Evolutionary conservation across 2,888 invertebrate genomes (phyloP).

Genomic region (Strigamia transsilvanica): DNA sequence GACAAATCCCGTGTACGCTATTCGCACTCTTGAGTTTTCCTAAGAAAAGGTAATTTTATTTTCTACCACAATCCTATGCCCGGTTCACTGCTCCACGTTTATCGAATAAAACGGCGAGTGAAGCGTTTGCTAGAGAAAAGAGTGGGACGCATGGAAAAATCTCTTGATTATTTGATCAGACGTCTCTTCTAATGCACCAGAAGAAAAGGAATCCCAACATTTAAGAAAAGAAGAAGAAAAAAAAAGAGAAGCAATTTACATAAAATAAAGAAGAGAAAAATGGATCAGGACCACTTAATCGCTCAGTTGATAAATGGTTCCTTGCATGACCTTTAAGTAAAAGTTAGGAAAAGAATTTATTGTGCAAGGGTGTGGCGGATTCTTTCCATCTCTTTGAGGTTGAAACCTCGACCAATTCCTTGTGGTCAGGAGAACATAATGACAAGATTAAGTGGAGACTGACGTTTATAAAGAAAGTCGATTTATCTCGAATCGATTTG

Average conservation of each 20-base stretch:
- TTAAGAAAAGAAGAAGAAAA: neutral
- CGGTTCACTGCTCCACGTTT: conserved; percentile 34
- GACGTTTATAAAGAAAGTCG: conserved; percentile 36
- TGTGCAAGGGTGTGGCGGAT: conserved; percentile 21
- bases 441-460: conserved; percentile 43
- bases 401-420: conserved; percentile 28
- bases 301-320: conserved; percentile 10
- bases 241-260: neutral
- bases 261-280: neutral
- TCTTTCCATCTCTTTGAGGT: conserved; percentile 37
- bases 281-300: neutral
- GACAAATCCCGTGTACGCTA: conserved; percentile 21
- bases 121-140: conserved; percentile 5
- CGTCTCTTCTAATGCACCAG: neutral
- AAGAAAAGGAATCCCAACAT: neutral
- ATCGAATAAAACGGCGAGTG: conserved; percentile 30
- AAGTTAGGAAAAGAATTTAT: conserved; percentile 31
- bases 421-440: conserved; percentile 41
- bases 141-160: conserved; percentile 15
- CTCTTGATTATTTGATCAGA: conserved; percentile 19
- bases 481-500: conserved; percentile 29
- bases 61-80: conserved; percentile 17
- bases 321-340: conserved; percentile 12
- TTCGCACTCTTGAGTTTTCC: conserved; percentile 35
- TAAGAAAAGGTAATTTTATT: conserved; percentile 42